phyloP scores from a whole-genome alignment of 2,888 invertebrate genomes.

The Tricholauxania praeusta region DNA sequence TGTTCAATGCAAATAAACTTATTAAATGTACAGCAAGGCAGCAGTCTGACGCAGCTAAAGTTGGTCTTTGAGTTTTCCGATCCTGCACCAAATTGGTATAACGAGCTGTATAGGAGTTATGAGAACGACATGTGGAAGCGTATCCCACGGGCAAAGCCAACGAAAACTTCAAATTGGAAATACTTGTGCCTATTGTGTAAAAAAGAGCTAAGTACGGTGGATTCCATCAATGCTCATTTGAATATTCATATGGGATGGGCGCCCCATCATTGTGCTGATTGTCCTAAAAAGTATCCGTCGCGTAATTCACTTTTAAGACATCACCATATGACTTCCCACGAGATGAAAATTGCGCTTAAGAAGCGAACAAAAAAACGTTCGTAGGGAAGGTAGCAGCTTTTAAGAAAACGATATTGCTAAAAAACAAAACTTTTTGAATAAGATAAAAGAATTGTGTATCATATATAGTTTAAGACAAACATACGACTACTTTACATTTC shows the following conservation, averaged over 20 bases:
- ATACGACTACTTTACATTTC: not conserved
- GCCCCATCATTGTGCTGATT: slow-evolving; percentile 32
- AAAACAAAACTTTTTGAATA: no score
- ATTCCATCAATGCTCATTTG: slow-evolving; percentile 28
- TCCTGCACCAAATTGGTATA: slow-evolving; percentile 27
- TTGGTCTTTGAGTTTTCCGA: no score
- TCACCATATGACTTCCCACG: slow-evolving; percentile 18
- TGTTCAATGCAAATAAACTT: slow-evolving; percentile 2
- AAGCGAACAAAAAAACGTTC: slow-evolving; percentile 20
- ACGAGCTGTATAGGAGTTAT: slow-evolving; percentile 33
- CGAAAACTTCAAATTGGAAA: slow-evolving; percentile 25
- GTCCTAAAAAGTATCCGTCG: slow-evolving; percentile 36
- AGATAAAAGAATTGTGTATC: no score
- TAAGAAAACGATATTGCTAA: not conserved
- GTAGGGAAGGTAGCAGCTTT: slow-evolving; percentile 9
- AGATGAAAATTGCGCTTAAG: not conserved
- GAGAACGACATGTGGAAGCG: slow-evolving; percentile 34
- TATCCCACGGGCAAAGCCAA: not conserved
- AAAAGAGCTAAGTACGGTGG: slow-evolving; percentile 15
- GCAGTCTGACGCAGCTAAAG: no score
- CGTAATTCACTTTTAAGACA: slow-evolving; percentile 14
- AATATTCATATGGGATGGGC: slow-evolving; percentile 36
- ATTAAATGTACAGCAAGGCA: slow-evolving; percentile 14
- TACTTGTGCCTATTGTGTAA: slow-evolving; percentile 32
- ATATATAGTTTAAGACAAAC: no score